phyloP scores from a whole-genome alignment of 2,113 vertebrate genomes.

The Craseonycteris thonglongyai region DNA sequence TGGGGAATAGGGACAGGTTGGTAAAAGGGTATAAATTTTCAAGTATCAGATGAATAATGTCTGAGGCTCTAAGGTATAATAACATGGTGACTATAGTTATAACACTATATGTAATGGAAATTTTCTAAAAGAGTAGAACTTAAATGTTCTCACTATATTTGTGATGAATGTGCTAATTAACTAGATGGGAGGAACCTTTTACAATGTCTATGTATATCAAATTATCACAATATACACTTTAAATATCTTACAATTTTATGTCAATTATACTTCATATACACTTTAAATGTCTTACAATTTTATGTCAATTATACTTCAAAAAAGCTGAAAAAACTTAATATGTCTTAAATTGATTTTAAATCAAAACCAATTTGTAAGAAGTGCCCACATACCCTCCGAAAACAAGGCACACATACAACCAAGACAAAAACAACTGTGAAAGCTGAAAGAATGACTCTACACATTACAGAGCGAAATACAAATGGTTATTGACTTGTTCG shows the following conservation, averaged over 20 bases:
- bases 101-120: not conserved
- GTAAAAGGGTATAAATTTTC: not conserved
- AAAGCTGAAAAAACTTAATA: not conserved
- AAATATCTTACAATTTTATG: not conserved
- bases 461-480: not conserved
- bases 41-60: not conserved
- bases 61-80: not conserved
- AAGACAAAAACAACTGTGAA: not conserved
- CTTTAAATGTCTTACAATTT: not conserved
- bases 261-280: not conserved
- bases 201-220: not conserved
- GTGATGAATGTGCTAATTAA: not conserved
- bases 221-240: not conserved
- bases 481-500: not conserved
- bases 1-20: not conserved
- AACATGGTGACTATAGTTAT: not conserved
- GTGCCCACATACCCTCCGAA: not conserved
- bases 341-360: not conserved
- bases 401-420: not conserved
- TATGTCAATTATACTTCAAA: not conserved
- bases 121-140: not conserved
- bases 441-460: not conserved
- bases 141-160: not conserved
- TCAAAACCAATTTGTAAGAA: constrained; percentile 6
- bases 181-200: not conserved